Conservation (phyloP, 2,797 vertebrate genomes). For the Anguilla anguilla region DNA sequence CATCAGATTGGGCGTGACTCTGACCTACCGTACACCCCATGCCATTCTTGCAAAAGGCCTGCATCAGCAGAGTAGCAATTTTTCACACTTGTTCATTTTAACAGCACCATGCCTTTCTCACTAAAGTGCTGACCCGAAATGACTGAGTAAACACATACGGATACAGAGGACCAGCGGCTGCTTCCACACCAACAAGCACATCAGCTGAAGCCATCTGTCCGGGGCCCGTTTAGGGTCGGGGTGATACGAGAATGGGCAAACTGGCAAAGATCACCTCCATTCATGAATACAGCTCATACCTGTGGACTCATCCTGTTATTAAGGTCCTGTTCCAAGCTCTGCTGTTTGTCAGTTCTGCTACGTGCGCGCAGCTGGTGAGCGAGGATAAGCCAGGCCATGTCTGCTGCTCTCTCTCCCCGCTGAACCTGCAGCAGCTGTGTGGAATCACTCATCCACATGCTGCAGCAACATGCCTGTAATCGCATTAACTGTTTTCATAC, state of each 20-base stretch:
- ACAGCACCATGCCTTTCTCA: conserved; percentile 48
- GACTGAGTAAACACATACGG: conserved; percentile 67
- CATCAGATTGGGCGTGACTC: conserved; percentile 60
- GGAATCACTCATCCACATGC: background rate
- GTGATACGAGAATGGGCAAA: conserved; percentile 55
- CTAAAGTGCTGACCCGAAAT: conserved; percentile 64
- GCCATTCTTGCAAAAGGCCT: conserved; percentile 65
- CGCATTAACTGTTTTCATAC: background rate
- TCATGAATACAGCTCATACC: background rate
- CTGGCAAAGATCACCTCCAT: too few relatives aligned
- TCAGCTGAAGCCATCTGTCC: conserved; percentile 74
- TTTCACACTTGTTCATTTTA: conserved; percentile 67
- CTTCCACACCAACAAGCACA: conserved; percentile 54
- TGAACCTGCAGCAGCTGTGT: background rate
- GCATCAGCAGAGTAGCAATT: conserved; percentile 73
- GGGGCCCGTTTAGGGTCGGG: conserved; percentile 70
- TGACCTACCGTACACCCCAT: background rate
- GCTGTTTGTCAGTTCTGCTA: background rate
- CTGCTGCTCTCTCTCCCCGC: background rate
- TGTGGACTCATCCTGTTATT: background rate
- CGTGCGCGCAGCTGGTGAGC: background rate
- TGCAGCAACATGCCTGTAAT: background rate
- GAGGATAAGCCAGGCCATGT: background rate
- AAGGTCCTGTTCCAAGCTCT: background rate
- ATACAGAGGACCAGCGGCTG: conserved; percentile 62